Percentiles rank a stretch among this genome's conserved stretches.
Conservation (phyloP, 2,113 vertebrate genomes). For the Corvus hawaiiensis region DNA sequence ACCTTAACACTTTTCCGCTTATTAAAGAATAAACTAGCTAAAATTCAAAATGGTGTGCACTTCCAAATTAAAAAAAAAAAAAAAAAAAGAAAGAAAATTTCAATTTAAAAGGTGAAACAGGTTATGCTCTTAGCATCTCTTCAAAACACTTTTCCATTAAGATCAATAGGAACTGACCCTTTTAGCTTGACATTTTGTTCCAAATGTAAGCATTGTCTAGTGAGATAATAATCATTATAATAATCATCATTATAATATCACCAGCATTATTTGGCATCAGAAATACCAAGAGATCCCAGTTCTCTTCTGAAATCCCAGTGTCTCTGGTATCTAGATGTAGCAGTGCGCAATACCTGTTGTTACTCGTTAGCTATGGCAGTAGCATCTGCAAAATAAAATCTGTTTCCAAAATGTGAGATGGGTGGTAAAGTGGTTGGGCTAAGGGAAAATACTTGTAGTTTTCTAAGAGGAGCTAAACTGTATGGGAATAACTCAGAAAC, state of each 20-base stretch:
- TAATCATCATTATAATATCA: neutral
- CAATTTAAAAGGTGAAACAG: neutral
- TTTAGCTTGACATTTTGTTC: neutral
- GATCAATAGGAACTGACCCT: neutral
- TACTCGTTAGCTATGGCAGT: neutral
- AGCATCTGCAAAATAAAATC: neutral
- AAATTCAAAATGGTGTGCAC: neutral
- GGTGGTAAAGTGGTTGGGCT: neutral
- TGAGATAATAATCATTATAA: neutral
- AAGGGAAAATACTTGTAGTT: neutral
- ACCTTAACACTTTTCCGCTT: neutral
- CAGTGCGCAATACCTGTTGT: neutral
- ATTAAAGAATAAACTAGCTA: neutral
- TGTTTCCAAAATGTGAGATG: neutral
- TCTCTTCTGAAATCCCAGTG: neutral
- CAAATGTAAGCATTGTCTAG: neutral
- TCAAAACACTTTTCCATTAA: neutral
- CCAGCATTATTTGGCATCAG: neutral
- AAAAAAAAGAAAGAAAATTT: neutral
- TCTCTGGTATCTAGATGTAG: neutral
- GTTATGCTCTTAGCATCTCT: neutral
- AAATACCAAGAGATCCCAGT: neutral
- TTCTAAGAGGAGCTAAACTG: neutral
- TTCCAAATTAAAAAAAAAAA: neutral
- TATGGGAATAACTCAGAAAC: neutral